Evolutionary conservation across 2,113 vertebrate genomes (phyloP).

Genomic region (Bujurquina vittata): DNA sequence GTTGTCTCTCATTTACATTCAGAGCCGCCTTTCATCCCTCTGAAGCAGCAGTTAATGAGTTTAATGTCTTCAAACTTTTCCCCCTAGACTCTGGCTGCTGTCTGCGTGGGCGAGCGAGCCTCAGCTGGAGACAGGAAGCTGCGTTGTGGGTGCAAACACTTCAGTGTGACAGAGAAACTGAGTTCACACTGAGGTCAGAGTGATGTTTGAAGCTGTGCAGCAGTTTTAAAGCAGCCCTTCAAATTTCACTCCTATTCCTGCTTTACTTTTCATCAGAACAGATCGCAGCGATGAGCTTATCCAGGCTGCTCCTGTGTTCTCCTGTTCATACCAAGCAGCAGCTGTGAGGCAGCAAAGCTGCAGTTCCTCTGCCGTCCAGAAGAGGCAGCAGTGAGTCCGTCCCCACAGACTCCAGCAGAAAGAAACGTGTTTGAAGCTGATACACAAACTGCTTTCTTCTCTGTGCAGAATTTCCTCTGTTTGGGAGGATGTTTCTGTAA

Average conservation of each 20-base stretch:
- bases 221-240: not conserved
- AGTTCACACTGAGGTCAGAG: conserved; percentile 11
- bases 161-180: not conserved
- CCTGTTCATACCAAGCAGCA: not conserved
- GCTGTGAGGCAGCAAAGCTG: not conserved
- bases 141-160: not conserved
- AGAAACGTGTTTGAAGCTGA: not conserved
- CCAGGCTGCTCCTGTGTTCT: not conserved
- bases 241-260: not conserved
- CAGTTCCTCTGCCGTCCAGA: not conserved
- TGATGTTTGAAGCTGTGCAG: not conserved
- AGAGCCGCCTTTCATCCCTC: not conserved
- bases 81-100: not conserved
- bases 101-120: not conserved
- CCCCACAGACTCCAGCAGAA: not conserved
- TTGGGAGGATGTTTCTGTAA: too few relatives aligned
- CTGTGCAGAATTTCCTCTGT: not conserved
- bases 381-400: not conserved
- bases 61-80: not conserved
- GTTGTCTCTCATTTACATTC: not conserved
- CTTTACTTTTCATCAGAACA: not conserved
- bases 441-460: not conserved
- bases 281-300: not conserved
- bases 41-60: not conserved
- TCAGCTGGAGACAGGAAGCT: not conserved